Percentiles rank a stretch among this genome's conserved stretches.
Evolutionary conservation across 2,888 invertebrate genomes (phyloP).

Genomic region (Clostera curtula): DNA sequence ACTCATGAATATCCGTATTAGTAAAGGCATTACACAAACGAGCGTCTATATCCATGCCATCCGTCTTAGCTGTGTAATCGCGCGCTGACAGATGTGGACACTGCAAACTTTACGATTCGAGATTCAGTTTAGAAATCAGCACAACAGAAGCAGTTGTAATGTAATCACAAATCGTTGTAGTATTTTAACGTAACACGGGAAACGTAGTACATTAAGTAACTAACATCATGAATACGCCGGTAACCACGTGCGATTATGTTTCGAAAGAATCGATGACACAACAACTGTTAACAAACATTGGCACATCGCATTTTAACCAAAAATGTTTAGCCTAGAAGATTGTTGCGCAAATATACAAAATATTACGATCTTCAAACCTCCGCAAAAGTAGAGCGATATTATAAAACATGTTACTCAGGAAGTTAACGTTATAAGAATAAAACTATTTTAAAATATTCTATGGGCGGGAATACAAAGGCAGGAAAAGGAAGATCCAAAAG

Average conservation of each 20-base stretch:
- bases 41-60: conserved; percentile 37
- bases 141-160: conserved; percentile 22
- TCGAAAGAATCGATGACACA: conserved; percentile 20
- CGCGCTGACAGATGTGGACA: conserved; percentile 35
- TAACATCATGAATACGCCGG: conserved; percentile 28
- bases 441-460: too few relatives aligned
- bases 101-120: conserved; percentile 21
- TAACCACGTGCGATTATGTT: conserved; percentile 25
- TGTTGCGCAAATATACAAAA: background rate
- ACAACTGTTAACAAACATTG: conserved; percentile 8
- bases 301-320: conserved; percentile 15
- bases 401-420: background rate
- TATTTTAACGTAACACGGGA: conserved; percentile 37
- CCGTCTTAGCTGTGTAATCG: conserved; percentile 47
- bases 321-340: conserved; percentile 9
- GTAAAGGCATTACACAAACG: conserved; percentile 47
- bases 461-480: background rate
- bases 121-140: conserved; percentile 16
- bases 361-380: background rate
- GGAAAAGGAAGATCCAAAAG: conserved; percentile 2
- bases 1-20: conserved; percentile 52
- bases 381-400: background rate
- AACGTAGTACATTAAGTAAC: conserved; percentile 32
- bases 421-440: too few relatives aligned
- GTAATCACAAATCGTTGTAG: conserved; percentile 35